phyloP scores from a whole-genome alignment of 1,140 invertebrate genomes.

The Drosophila pandora region DNA sequence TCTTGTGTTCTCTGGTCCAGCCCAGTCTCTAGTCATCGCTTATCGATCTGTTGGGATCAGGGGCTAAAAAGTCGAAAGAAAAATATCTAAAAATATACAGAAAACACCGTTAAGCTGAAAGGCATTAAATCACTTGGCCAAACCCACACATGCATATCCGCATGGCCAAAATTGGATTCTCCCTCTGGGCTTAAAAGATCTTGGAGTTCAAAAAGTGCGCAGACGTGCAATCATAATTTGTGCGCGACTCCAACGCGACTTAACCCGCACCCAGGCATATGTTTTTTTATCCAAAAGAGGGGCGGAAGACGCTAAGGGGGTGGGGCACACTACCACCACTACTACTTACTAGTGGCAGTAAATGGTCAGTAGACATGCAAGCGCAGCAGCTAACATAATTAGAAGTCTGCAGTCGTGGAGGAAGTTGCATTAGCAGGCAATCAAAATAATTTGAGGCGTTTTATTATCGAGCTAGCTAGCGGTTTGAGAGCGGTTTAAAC shows the following conservation, averaged over 20 bases:
- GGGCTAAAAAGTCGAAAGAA: background rate
- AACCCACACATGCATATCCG: constrained; percentile 56
- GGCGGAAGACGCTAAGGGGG: background rate
- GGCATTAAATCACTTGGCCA: constrained; percentile 56
- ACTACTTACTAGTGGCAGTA: constrained; percentile 4
- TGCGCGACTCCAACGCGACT: constrained; percentile 45
- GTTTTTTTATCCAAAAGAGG: background rate
- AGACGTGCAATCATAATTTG: constrained; percentile 69
- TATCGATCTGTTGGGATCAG: constrained; percentile 62
- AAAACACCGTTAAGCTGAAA: constrained; percentile 72
- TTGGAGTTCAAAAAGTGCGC: constrained; percentile 53
- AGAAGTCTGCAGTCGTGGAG: constrained; percentile 62
- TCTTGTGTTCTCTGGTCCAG: constrained; percentile 1
- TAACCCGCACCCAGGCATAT: constrained; percentile 57
- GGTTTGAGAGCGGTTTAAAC: constrained; percentile 13
- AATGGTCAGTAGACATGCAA: constrained; percentile 69
- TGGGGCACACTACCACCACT: constrained; percentile 4
- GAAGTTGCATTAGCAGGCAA: constrained; percentile 69
- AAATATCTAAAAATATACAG: constrained; percentile 9
- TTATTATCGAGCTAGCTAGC: constrained; percentile 21
- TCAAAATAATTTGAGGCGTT: constrained; percentile 52
- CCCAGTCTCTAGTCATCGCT: constrained; percentile 23
- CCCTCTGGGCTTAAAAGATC: constrained; percentile 10
- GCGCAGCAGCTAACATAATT: constrained; percentile 58
- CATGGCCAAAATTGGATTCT: constrained; percentile 34